phyloP scores from a whole-genome alignment of 2,113 vertebrate genomes.

The Lepus americanus region DNA sequence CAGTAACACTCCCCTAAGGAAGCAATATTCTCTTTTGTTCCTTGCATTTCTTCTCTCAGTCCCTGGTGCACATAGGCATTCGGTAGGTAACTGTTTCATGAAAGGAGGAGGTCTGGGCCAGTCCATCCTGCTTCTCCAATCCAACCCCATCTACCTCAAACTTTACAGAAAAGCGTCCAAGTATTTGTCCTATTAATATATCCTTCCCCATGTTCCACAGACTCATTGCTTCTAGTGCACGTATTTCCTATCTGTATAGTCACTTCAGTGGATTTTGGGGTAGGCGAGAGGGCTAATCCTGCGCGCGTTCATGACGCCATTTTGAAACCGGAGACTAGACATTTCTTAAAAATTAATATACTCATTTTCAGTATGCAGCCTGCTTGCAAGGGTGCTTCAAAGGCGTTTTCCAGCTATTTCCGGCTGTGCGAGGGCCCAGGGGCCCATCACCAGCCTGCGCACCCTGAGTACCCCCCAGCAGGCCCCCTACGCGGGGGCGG shows the following conservation, averaged over 20 bases:
- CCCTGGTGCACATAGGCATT: not conserved
- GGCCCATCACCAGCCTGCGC: too few relatives aligned
- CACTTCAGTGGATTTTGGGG: not conserved
- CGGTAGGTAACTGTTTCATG: not conserved
- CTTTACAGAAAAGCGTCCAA: not conserved
- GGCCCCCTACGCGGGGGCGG: not conserved
- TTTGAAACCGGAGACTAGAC: not conserved
- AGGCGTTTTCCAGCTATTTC: not conserved
- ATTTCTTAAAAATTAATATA: not conserved
- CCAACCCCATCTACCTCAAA: not conserved
- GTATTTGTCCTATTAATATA: not conserved
- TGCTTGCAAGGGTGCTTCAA: not conserved
- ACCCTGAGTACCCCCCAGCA: not conserved
- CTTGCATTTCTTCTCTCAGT: not conserved
- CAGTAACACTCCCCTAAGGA: not conserved
- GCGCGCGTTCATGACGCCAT: not conserved
- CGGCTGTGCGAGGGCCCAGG: rapidly evolving
- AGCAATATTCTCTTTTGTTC: not conserved
- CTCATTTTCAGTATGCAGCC: too few relatives aligned
- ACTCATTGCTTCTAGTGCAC: not conserved
- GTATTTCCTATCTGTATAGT: not conserved
- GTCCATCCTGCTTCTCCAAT: not conserved
- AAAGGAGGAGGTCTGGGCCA: not conserved
- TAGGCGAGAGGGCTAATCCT: rapidly evolving
- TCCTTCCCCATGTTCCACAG: too few relatives aligned